Evolutionary conservation across 2,797 vertebrate genomes (phyloP).

Genomic region (Rhabdophis nuchalis): DNA sequence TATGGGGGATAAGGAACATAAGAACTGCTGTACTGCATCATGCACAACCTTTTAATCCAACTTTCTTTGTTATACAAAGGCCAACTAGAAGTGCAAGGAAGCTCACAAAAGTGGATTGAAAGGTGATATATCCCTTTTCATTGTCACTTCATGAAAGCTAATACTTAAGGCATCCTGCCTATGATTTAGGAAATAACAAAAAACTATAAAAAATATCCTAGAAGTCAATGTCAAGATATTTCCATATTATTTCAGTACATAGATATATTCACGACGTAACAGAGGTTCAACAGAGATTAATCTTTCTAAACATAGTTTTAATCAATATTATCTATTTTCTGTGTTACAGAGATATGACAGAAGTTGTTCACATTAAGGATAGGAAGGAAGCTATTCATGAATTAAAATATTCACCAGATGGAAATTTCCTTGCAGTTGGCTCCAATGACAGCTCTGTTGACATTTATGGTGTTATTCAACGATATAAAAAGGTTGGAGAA

Average conservation of each 20-base stretch:
- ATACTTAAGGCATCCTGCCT: neutral
- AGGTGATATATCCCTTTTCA: neutral
- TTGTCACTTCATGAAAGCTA: neutral
- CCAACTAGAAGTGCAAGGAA: neutral
- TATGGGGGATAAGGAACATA: neutral
- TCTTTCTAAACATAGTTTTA: constrained; percentile 5
- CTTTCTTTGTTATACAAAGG: neutral
- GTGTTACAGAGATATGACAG: constrained; percentile 93
- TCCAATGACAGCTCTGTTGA: constrained; percentile 96
- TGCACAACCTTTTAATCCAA: neutral
- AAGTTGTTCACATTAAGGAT: constrained; percentile 98
- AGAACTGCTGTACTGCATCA: neutral
- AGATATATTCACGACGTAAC: neutral
- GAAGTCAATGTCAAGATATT: neutral
- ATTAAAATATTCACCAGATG: constrained; percentile 96
- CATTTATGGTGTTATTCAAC: constrained; percentile 91
- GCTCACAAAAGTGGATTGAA: neutral
- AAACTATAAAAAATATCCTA: neutral
- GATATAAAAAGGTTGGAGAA: constrained; percentile 97
- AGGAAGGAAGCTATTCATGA: constrained; percentile 98
- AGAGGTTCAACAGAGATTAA: neutral
- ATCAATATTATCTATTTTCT: constrained; percentile 54
- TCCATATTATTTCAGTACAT: neutral
- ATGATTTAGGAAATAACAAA: neutral
- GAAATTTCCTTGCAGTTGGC: constrained; percentile 90